Conservation (phyloP, 2,113 vertebrate species). For the Lates calcarifer region DNA sequence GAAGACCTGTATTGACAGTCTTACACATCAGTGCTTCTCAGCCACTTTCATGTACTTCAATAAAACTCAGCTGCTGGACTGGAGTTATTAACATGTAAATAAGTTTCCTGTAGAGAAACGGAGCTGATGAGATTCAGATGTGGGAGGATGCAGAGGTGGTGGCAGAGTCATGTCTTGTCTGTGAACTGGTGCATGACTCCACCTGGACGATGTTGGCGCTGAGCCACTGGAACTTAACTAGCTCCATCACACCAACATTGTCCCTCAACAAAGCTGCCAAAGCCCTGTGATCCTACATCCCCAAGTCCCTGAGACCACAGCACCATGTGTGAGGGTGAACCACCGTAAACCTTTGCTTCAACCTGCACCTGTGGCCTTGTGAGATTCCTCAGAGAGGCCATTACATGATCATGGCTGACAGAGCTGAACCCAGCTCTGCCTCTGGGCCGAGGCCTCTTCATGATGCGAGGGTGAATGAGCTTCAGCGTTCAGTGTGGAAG, state of each 20-base stretch:
- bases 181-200: slow-evolving; percentile 36
- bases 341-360: slow-evolving; percentile 35
- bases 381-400: slow-evolving; percentile 37
- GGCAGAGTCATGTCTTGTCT: neutral
- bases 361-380: slow-evolving; percentile 67
- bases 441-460: slow-evolving; percentile 21
- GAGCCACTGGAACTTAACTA: slow-evolving; percentile 37
- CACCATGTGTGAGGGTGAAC: slow-evolving; percentile 57
- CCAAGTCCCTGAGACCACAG: slow-evolving; percentile 35
- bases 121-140: neutral
- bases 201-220: slow-evolving; percentile 13
- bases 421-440: slow-evolving; percentile 18
- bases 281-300: slow-evolving; percentile 41
- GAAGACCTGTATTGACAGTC: no score
- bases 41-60: neutral
- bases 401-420: slow-evolving; percentile 54
- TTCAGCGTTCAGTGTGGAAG: slow-evolving; percentile 15
- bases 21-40: neutral
- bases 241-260: slow-evolving; percentile 44
- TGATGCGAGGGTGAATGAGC: slow-evolving; percentile 46
- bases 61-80: neutral
- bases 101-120: neutral
- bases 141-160: neutral
- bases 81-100: no score
- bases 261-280: slow-evolving; percentile 47